Conservation (phyloP, 2,888 invertebrate genomes). For the Drosophila meridionalis region DNA sequence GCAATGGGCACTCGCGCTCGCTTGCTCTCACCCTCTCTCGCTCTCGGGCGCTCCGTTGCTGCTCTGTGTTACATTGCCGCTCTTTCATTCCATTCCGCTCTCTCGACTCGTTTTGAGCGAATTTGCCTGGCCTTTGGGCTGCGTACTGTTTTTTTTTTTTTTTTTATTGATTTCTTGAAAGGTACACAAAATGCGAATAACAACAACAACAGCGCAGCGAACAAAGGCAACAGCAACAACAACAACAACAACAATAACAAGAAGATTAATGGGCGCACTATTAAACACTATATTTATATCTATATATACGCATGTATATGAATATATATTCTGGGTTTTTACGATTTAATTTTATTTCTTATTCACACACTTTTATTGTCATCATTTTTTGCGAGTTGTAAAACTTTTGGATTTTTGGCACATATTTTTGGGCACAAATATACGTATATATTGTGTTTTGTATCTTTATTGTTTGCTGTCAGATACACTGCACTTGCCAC, state of each 20-base stretch:
- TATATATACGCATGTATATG: constrained; percentile 1
- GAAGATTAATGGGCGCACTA: constrained; percentile 32
- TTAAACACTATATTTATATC: constrained; percentile 20
- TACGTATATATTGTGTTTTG: not conserved
- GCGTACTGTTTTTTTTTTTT: constrained; percentile 70
- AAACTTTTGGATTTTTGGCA: constrained; percentile 28
- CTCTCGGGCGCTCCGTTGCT: not conserved
- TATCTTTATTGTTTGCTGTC: constrained; percentile 15
- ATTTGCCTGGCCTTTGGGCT: constrained; percentile 67
- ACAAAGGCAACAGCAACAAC: constrained; percentile 55
- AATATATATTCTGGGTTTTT: not conserved
- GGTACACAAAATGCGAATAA: constrained; percentile 82
- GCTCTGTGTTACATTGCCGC: constrained; percentile 21
- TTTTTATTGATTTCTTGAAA: constrained; percentile 84
- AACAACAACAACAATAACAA: constrained; percentile 33
- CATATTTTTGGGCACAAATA: constrained; percentile 7
- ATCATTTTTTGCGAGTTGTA: constrained; percentile 5
- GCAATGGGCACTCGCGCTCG: constrained; percentile 30
- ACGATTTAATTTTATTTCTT: not conserved
- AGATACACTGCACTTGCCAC: not conserved
- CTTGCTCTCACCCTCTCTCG: constrained; percentile 7
- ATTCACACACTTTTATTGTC: constrained; percentile 32
- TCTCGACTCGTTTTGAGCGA: constrained; percentile 74
- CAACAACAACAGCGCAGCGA: constrained; percentile 60
- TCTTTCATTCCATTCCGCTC: constrained; percentile 13